phyloP scores from a whole-genome alignment of 2,888 invertebrate species.

The Cataglyphis altisquamis region DNA sequence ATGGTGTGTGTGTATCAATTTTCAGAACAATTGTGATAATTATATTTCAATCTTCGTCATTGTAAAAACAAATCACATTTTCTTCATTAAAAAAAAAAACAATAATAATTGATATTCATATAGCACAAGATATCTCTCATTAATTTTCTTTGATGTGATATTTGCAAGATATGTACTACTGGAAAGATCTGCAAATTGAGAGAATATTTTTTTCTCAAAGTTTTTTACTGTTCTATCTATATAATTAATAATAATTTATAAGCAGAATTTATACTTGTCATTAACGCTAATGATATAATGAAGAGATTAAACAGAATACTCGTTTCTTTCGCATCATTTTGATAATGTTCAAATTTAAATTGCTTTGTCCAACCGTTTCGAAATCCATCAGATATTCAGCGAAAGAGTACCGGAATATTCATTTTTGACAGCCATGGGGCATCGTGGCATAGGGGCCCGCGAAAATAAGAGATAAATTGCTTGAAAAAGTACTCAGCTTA shows the following conservation, averaged over 20 bases:
- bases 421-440: constrained; percentile 57
- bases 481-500: constrained; percentile 67
- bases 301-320: neutral
- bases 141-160: neutral
- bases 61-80: neutral
- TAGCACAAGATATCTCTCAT: neutral
- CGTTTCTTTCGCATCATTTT: constrained; percentile 37
- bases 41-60: neutral
- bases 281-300: constrained; percentile 42
- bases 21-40: too few relatives aligned
- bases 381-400: neutral
- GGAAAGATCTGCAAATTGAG: neutral
- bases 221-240: neutral
- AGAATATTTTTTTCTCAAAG: constrained; percentile 9
- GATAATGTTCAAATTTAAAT: constrained; percentile 56
- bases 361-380: constrained; percentile 30
- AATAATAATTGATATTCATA: neutral
- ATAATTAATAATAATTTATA: constrained; percentile 2
- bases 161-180: neutral
- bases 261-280: constrained; percentile 39
- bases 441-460: constrained; percentile 32
- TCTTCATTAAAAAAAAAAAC: neutral
- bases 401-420: constrained; percentile 36
- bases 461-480: constrained; percentile 77
- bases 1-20: neutral